Conservation (phyloP, 2,113 vertebrate species). For the Gavialis gangeticus region DNA sequence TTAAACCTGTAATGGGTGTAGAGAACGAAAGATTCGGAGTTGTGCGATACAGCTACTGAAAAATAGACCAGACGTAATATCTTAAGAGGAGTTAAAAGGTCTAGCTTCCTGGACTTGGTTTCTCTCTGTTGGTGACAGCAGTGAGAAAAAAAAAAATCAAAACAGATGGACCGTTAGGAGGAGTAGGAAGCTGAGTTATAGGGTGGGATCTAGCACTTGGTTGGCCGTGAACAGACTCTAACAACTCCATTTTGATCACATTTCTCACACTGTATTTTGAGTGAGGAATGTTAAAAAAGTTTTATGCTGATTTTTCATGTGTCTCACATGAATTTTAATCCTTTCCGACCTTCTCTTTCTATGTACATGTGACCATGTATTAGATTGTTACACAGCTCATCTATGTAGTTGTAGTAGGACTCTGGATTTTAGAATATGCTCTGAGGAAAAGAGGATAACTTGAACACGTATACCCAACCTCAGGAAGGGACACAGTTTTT, state of each 20-base stretch:
- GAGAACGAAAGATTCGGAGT: background rate
- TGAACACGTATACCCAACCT: no score
- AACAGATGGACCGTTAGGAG: background rate
- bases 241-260: background rate
- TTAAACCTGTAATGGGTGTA: background rate
- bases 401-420: no score
- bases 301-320: background rate
- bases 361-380: no score
- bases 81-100: background rate
- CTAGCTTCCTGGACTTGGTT: background rate
- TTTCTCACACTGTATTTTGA: background rate
- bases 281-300: background rate
- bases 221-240: background rate
- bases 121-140: background rate
- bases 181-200: background rate
- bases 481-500: no score
- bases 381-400: no score
- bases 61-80: background rate
- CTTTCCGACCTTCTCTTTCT: background rate
- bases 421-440: no score
- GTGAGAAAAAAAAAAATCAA: background rate
- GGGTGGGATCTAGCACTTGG: background rate
- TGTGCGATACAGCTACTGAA: background rate
- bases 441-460: no score
- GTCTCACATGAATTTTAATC: background rate